Percentiles rank a stretch among this genome's conserved stretches.
These are phyloP conservation scores for Halictus rubicundus DNA, from an alignment of 1,140 invertebrate species.

Conservation along the genomic window DNA sequence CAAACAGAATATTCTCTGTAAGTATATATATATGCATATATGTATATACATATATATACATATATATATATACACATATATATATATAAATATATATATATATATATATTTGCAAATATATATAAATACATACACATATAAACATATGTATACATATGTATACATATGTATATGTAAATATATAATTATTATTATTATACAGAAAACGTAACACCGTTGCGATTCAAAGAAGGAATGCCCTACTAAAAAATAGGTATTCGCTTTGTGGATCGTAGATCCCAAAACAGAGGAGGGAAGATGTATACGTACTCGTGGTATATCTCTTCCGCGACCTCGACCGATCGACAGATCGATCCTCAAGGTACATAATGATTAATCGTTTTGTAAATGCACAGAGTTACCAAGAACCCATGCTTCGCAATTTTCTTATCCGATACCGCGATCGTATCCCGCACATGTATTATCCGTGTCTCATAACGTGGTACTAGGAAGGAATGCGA, in stretches of 20 bases:
- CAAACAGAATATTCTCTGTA: slow-evolving; percentile 76
- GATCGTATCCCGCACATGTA: slow-evolving; percentile 34
- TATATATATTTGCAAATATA: slow-evolving; percentile 64
- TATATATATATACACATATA: no score
- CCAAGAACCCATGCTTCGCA: slow-evolving; percentile 26
- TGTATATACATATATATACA: slow-evolving; percentile 65
- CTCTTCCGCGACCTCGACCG: slow-evolving; percentile 8
- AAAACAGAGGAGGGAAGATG: background rate
- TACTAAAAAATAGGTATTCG: slow-evolving; percentile 65
- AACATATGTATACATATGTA: no score
- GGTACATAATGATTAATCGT: slow-evolving; percentile 33
- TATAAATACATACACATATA: slow-evolving; percentile 64
- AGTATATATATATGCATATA: slow-evolving; percentile 67
- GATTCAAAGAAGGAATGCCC: slow-evolving; percentile 69
- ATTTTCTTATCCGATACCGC: slow-evolving; percentile 41
- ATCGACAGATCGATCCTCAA: slow-evolving; percentile 34
- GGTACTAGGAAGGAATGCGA: no score
- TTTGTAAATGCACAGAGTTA: slow-evolving; percentile 57
- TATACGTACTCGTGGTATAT: background rate
- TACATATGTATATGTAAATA: slow-evolving; percentile 17
- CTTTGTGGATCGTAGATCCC: slow-evolving; percentile 27
- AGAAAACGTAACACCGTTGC: slow-evolving; percentile 77
- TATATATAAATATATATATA: slow-evolving; percentile 11
- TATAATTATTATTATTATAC: slow-evolving; percentile 73
- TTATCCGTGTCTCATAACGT: no score